These are phyloP conservation scores for Oxygymnocypris stewartii DNA, from an alignment of 2,113 vertebrate species.

Conservation along the genomic window DNA sequence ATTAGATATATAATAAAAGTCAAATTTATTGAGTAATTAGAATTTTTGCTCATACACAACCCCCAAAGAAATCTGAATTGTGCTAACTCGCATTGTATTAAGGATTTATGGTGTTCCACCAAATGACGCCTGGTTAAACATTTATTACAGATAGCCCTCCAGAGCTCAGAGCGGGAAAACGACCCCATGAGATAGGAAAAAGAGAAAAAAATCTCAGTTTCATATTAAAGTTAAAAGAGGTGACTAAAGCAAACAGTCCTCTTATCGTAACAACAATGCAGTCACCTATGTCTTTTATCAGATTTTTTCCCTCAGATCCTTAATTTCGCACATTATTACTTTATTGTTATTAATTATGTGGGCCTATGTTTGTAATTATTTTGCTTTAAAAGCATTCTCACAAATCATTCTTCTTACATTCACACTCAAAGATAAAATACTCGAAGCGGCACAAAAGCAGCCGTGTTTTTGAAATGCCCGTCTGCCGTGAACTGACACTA, in stretches of 20 bases:
- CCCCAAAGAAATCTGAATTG: not conserved
- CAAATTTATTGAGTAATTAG: not conserved
- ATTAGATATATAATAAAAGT: not conserved
- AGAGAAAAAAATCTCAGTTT: not conserved
- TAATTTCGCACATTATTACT: not conserved
- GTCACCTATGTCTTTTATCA: not conserved
- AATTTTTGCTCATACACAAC: not conserved
- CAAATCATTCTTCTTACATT: not conserved
- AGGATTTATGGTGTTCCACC: conserved; percentile 17
- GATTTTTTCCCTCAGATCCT: not conserved
- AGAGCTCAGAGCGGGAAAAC: conserved; percentile 47
- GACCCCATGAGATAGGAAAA: conserved; percentile 43
- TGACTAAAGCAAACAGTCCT: not conserved
- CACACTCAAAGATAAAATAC: not conserved
- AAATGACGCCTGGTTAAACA: conserved; percentile 54
- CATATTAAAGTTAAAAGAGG: no score
- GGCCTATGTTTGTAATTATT: conserved; percentile 12
- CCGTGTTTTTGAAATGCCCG: not conserved
- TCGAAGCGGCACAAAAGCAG: not conserved
- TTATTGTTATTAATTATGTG: not conserved
- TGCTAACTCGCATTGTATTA: not conserved
- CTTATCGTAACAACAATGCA: not conserved
- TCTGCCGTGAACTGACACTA: not conserved
- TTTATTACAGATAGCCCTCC: conserved; percentile 44
- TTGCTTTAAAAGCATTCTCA: not conserved